Conservation (phyloP, 2,888 invertebrate genomes). For the Drosophila fulvimacula region DNA sequence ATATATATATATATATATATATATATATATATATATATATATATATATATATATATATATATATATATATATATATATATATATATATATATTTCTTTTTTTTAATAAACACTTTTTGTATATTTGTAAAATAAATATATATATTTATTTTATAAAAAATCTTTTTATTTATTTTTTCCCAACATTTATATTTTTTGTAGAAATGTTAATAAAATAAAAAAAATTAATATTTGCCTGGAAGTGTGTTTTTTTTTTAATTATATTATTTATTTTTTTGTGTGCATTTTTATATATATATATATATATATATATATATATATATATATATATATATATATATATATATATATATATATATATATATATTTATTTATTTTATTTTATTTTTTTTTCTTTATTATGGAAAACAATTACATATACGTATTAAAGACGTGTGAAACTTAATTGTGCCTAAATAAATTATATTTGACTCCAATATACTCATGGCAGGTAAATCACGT, state of each 20-base stretch:
- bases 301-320: too few species aligned
- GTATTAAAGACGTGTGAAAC: too few species aligned
- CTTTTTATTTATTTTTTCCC: too few species aligned
- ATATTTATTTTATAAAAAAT: neutral
- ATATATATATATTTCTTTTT: neutral
- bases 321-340: too few species aligned
- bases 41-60: neutral
- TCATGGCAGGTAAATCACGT: neutral
- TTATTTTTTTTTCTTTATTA: neutral
- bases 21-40: neutral
- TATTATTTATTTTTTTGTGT: too few species aligned
- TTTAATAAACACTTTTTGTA: neutral
- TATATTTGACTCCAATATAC: neutral
- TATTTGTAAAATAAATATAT: neutral
- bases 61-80: neutral
- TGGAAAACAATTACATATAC: neutral
- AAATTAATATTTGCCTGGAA: too few species aligned
- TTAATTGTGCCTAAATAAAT: neutral
- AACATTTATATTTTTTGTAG: neutral
- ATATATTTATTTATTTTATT: neutral
- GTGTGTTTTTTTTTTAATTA: too few species aligned
- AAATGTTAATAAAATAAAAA: neutral
- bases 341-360: too few species aligned
- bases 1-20: neutral
- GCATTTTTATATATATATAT: too few species aligned